Base-by-base conservation (phyloP, 2,113 vertebrate species). In the Arenaria interpres region DNA sequence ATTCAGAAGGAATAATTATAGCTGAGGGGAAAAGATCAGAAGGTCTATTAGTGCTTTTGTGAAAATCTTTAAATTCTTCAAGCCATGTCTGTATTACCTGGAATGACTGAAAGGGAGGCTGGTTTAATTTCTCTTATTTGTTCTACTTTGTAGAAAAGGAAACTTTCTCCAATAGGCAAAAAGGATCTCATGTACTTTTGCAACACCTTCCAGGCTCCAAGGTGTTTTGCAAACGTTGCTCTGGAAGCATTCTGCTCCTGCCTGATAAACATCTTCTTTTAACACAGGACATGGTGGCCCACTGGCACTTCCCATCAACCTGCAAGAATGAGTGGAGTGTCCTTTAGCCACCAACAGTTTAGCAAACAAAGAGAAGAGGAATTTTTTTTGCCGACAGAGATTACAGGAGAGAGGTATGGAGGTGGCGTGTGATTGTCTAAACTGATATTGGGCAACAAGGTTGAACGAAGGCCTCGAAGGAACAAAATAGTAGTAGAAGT, bases 1-100 rank as follows among this genome's bases (percentile, higher is more conserved):
- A 85, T 76, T 94, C 56, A 76, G 79, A 85, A 90, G 37, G 67
- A 93, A 74, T 93, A 93, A 88, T 95, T 85, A 78, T 13, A 84
- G 48, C 64, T 81, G 11, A 12, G 35, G 27, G 25, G 1, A 23
- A 85, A 94, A 86, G 78, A 88, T 78, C 68, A 84, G 57, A 80
- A 83, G 64, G 51, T 89, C 77, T 93, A 63, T 78, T 64, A 91
- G 63, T 83, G 46, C 14, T 88, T 93, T 92, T 63, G 22, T 76
- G 71, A 95, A 90, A 89, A 41, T 33, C 25, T 85, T 90, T 45
- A 41, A 59, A 60, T 84, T 94, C 68, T 84, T 93, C 14, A 56
- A 90, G 48, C 43, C 25, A n/a, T 21, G 16, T 48, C 82, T 95
- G 13, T 71, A n/a, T 90, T 90, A 39, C 89, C 82, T 68, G 63